Conservation (phyloP, 2,113 vertebrate genomes). For the Salvelinus fontinalis region DNA sequence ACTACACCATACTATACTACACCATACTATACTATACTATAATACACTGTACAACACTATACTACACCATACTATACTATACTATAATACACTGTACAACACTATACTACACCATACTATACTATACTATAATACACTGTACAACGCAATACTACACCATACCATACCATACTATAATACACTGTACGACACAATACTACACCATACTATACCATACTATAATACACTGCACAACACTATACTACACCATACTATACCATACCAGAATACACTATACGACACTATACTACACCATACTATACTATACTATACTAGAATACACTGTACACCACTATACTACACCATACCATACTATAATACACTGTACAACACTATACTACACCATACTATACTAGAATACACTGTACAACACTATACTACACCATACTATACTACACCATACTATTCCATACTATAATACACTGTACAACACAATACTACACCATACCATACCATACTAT, state of each 20-base stretch:
- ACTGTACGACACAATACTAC: accelerated
- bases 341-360: too few relatives aligned
- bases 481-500: too few relatives aligned
- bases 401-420: accelerated
- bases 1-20: too few relatives aligned
- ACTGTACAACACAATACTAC: accelerated
- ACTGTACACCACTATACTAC: accelerated
- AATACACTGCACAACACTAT: accelerated
- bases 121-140: too few relatives aligned
- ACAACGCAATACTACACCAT: too few relatives aligned
- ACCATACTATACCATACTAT: too few relatives aligned
- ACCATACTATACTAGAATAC: too few relatives aligned
- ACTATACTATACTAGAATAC: too few relatives aligned
- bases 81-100: accelerated
- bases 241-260: accelerated
- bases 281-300: accelerated
- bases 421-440: too few relatives aligned
- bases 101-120: too few relatives aligned
- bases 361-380: accelerated
- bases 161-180: accelerated
- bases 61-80: accelerated
- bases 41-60: accelerated
- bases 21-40: too few relatives aligned
- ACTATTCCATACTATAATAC: too few relatives aligned
- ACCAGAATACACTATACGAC: accelerated